Evolutionary conservation across 2,113 vertebrate genomes (phyloP).

Genomic region (Puntigrus tetrazona): DNA sequence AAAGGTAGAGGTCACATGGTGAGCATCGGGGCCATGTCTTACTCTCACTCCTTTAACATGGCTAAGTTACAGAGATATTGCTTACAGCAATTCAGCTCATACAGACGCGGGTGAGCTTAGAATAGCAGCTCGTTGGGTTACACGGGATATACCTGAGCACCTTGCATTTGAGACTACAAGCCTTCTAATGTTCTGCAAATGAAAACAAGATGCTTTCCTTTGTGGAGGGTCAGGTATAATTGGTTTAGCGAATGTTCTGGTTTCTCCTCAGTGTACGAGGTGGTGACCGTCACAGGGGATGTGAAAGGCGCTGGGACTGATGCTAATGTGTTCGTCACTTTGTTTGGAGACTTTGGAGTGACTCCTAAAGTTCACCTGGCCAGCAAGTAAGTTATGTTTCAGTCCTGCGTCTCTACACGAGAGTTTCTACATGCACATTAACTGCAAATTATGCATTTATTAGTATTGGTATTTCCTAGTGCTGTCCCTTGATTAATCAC

Average conservation of each 20-base stretch:
- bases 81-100: constrained; percentile 33
- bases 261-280: constrained; percentile 86
- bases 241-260: not conserved
- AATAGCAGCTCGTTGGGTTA: constrained; percentile 25
- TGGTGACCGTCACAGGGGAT: constrained; percentile 90
- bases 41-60: constrained; percentile 26
- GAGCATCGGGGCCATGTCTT: constrained; percentile 20
- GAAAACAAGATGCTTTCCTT: constrained; percentile 20
- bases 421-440: not conserved
- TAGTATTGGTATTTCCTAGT: not conserved
- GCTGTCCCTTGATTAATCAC: too few species aligned
- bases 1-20: not conserved
- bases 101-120: constrained; percentile 21
- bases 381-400: constrained; percentile 88
- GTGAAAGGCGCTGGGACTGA: constrained; percentile 93
- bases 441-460: not conserved
- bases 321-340: constrained; percentile 93
- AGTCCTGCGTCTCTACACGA: not conserved
- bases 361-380: constrained; percentile 95
- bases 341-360: constrained; percentile 93
- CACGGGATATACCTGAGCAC: constrained; percentile 10
- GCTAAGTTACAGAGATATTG: constrained; percentile 43
- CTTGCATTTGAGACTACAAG: not conserved
- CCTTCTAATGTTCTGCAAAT: constrained; percentile 27
- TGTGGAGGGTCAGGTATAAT: not conserved